These are phyloP conservation scores for Hirtodrosophila confusa DNA, from an alignment of 2,888 invertebrate genomes.

Conservation along the genomic window DNA sequence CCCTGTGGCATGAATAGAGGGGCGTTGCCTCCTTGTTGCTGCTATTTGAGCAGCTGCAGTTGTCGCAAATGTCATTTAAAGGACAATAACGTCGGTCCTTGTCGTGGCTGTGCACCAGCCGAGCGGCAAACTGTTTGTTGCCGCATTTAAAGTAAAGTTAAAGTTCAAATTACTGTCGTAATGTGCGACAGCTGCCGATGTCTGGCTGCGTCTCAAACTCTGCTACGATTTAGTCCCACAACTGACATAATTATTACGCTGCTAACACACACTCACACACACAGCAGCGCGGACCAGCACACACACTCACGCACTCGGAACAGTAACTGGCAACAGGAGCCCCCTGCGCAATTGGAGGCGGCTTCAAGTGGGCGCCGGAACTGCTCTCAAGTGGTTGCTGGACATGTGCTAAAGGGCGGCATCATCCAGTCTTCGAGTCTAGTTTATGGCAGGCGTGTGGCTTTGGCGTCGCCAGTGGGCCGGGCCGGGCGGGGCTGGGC, in stretches of 20 bases:
- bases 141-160: slow-evolving; percentile 72
- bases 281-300: slow-evolving; percentile 29
- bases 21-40: slow-evolving; percentile 5
- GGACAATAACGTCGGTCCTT: slow-evolving; percentile 68
- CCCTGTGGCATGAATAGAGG: slow-evolving; percentile 6
- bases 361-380: slow-evolving; percentile 31
- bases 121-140: slow-evolving; percentile 16
- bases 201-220: slow-evolving; percentile 4
- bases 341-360: slow-evolving; percentile 34
- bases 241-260: slow-evolving; percentile 72
- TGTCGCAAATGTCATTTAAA: slow-evolving; percentile 75
- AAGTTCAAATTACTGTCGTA: slow-evolving; percentile 73
- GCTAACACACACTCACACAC: slow-evolving; percentile 45
- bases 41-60: slow-evolving; percentile 50
- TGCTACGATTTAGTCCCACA: slow-evolving; percentile 63
- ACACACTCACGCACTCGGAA: slow-evolving; percentile 4
- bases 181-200: slow-evolving; percentile 52
- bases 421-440: slow-evolving; percentile 26
- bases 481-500: neutral
- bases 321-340: slow-evolving; percentile 16
- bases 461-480: slow-evolving; percentile 36
- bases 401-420: slow-evolving; percentile 57
- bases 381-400: slow-evolving; percentile 58
- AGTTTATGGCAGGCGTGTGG: slow-evolving; percentile 64
- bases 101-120: slow-evolving; percentile 8